phyloP scores from a whole-genome alignment of 2,888 invertebrate species.

The Philopedon plagiatum region DNA sequence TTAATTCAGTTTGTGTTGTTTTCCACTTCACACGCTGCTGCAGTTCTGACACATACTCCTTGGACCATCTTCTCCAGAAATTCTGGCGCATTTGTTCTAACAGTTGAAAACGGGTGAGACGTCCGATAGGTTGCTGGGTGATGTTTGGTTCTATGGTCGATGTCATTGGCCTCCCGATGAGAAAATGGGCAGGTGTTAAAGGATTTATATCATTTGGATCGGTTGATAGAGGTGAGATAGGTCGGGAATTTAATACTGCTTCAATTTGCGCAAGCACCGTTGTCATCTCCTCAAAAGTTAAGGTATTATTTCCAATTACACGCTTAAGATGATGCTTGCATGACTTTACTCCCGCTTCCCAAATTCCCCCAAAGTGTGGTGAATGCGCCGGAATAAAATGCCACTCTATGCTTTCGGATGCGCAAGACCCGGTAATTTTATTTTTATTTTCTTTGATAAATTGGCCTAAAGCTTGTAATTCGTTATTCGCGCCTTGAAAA shows the following conservation, averaged over 20 bases:
- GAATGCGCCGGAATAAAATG: slow-evolving; percentile 46
- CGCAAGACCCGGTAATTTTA: background rate
- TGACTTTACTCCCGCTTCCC: slow-evolving; percentile 57
- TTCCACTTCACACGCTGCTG: slow-evolving; percentile 16
- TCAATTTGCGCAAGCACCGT: slow-evolving; percentile 55
- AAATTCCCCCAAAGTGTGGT: slow-evolving; percentile 54
- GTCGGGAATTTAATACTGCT: slow-evolving; percentile 57
- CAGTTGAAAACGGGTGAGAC: slow-evolving; percentile 18
- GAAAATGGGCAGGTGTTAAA: slow-evolving; percentile 60
- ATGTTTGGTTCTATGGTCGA: slow-evolving; percentile 55
- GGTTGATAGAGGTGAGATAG: slow-evolving; percentile 53
- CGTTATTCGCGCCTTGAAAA: slow-evolving; percentile 22
- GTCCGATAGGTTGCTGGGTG: background rate
- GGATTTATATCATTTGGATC: slow-evolving; percentile 54
- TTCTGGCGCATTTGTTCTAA: slow-evolving; percentile 12
- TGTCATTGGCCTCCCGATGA: slow-evolving; percentile 56
- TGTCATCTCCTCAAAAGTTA: slow-evolving; percentile 56
- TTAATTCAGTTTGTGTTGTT: background rate
- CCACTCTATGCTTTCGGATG: slow-evolving; percentile 22
- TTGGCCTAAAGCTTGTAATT: slow-evolving; percentile 5
- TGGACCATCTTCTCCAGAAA: background rate
- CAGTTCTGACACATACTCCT: slow-evolving; percentile 21
- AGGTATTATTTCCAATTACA: slow-evolving; percentile 48
- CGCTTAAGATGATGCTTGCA: slow-evolving; percentile 56
- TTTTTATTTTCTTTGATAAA: slow-evolving; percentile 29